phyloP scores from a whole-genome alignment of 2,113 vertebrate genomes.

The Vulpes ferrilata region DNA sequence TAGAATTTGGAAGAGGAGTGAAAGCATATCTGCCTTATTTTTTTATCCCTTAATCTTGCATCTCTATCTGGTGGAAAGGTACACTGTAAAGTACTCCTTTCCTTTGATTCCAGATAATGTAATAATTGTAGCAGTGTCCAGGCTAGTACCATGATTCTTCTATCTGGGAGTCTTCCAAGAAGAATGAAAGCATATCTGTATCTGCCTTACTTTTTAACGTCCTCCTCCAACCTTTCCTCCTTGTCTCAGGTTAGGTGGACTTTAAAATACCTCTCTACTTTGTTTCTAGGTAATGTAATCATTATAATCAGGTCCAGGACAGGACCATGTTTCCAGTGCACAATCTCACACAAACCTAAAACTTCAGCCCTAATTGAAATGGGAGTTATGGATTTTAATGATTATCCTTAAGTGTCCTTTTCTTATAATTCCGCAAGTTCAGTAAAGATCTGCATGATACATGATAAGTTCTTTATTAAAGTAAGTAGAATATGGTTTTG shows the following conservation, averaged over 20 bases:
- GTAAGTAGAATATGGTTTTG: conserved; percentile 47
- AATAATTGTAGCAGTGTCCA: conserved; percentile 50
- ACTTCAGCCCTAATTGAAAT: conserved; percentile 40
- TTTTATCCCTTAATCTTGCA: conserved; percentile 62
- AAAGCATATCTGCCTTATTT: conserved; percentile 51
- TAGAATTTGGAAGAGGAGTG: conserved; percentile 16
- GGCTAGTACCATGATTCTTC: conserved; percentile 48
- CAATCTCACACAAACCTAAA: conserved; percentile 5
- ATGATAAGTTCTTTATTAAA: conserved; percentile 7
- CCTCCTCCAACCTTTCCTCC: not conserved
- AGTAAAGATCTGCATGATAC: conserved; percentile 45
- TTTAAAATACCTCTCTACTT: conserved; percentile 57
- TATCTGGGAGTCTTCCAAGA: conserved; percentile 47
- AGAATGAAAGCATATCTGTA: conserved; percentile 55
- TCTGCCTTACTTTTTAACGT: conserved; percentile 2
- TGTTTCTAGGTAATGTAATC: conserved; percentile 65
- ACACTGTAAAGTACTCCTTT: conserved; percentile 51
- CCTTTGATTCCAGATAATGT: conserved; percentile 59
- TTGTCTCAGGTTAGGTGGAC: conserved; percentile 32
- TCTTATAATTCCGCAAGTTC: conserved; percentile 52
- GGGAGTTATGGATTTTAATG: conserved; percentile 30
- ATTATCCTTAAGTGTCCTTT: conserved; percentile 61
- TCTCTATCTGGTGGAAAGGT: conserved; percentile 38
- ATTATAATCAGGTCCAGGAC: conserved; percentile 31
- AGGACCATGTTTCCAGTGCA: conserved; percentile 34